Evolutionary conservation across 2,113 vertebrate species (phyloP).

Genomic region (Columbina picui): DNA sequence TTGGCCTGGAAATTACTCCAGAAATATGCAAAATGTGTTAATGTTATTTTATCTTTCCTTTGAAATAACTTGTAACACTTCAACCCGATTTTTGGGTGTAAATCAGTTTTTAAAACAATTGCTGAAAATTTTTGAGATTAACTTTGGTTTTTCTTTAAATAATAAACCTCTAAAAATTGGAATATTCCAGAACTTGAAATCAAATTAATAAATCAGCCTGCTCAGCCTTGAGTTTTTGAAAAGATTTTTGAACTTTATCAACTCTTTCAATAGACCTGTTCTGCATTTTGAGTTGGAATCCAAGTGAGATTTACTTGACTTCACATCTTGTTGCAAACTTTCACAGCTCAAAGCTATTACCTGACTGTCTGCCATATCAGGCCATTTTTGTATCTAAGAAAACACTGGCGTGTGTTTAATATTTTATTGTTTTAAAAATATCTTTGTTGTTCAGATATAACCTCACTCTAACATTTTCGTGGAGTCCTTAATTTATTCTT

Average conservation of each 20-base stretch:
- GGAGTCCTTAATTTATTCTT: constrained; percentile 12
- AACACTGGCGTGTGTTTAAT: constrained; percentile 58
- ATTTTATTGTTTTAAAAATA: constrained; percentile 55
- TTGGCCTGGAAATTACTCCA: background rate
- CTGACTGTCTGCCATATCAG: constrained; percentile 45
- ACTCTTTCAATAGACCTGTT: background rate
- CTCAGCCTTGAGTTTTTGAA: background rate
- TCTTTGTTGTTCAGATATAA: constrained; percentile 47
- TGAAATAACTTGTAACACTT: background rate
- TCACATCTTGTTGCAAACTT: constrained; percentile 36
- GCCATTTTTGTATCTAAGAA: constrained; percentile 38
- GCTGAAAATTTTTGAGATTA: background rate
- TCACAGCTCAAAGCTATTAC: constrained; percentile 43
- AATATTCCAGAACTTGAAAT: background rate
- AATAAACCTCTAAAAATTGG: background rate
- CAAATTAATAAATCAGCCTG: background rate
- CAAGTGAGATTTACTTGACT: constrained; percentile 41
- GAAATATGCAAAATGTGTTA: background rate
- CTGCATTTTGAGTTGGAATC: constrained; percentile 26
- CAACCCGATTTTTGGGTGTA: background rate
- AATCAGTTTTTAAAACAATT: background rate
- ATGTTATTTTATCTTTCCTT: background rate
- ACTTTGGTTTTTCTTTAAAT: background rate
- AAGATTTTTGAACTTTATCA: constrained; percentile 17
- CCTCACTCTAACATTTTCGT: background rate